phyloP scores from a whole-genome alignment of 2,113 vertebrate species.

The Xerus inauris region DNA sequence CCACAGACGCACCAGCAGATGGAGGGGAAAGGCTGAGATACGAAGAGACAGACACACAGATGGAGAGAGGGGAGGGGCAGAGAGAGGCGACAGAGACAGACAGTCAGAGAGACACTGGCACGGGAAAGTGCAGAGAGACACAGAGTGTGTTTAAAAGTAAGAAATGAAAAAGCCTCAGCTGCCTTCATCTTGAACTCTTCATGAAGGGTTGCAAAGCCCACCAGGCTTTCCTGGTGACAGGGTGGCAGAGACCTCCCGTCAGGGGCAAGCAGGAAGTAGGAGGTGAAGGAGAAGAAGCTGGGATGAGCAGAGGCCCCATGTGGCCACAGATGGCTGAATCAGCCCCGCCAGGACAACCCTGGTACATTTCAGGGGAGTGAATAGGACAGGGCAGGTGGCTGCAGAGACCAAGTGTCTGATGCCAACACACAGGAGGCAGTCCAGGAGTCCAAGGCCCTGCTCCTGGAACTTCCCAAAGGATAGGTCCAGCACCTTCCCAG shows the following conservation, averaged over 20 bases:
- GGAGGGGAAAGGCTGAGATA: slow-evolving; percentile 58
- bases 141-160: background rate
- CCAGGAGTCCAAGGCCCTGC: background rate
- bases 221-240: background rate
- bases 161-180: background rate
- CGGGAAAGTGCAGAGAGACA: background rate
- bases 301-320: background rate
- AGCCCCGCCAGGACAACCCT: background rate
- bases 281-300: background rate
- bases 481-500: background rate
- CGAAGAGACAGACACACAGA: slow-evolving; percentile 62
- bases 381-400: background rate
- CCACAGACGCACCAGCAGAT: slow-evolving; percentile 53
- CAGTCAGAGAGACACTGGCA: background rate
- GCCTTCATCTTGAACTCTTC: background rate
- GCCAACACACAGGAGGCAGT: slow-evolving; percentile 18
- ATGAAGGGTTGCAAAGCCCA: too few relatives aligned
- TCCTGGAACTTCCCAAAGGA: background rate
- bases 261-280: background rate
- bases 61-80: slow-evolving; percentile 19
- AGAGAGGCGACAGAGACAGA: slow-evolving; percentile 23
- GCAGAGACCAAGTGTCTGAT: background rate
- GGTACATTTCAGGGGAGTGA: background rate
- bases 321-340: slow-evolving; percentile 18
- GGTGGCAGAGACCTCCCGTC: background rate